phyloP scores from a whole-genome alignment of 2,113 vertebrate genomes.

The Capra hircus region DNA sequence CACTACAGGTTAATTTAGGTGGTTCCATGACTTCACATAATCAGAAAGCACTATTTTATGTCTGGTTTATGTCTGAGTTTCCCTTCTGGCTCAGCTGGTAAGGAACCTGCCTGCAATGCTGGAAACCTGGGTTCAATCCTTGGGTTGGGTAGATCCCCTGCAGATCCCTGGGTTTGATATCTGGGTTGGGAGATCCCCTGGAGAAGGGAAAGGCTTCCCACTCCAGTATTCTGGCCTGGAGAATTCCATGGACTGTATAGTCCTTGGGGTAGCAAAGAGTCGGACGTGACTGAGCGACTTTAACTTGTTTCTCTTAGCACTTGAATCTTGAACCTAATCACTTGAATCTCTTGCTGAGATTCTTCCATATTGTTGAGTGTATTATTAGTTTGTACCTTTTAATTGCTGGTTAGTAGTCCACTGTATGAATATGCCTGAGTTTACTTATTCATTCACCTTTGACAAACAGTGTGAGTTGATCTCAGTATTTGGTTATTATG shows the following conservation, averaged over 20 bases:
- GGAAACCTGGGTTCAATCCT: not conserved
- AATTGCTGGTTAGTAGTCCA: not conserved
- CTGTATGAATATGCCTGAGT: not conserved
- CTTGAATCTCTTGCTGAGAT: not conserved
- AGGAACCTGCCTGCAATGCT: not conserved
- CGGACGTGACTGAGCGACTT: rapidly evolving
- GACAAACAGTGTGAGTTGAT: not conserved
- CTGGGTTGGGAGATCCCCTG: not conserved
- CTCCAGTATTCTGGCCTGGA: not conserved
- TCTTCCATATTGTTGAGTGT: not conserved
- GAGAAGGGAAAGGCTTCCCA: not conserved
- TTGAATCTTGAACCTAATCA: too few relatives aligned
- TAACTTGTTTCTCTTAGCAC: not conserved
- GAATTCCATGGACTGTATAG: not conserved
- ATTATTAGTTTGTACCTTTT: not conserved
- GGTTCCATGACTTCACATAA: not conserved
- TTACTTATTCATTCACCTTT: not conserved
- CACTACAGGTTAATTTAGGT: not conserved
- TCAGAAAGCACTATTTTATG: not conserved
- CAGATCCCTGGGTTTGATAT: not conserved
- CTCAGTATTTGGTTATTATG: not conserved
- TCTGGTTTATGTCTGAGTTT: not conserved
- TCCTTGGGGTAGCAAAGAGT: not conserved
- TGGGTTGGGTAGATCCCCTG: not conserved
- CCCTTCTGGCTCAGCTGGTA: not conserved